These are phyloP conservation scores for Zosterops japonicus DNA, from an alignment of 2,113 vertebrate genomes.

Conservation along the genomic window DNA sequence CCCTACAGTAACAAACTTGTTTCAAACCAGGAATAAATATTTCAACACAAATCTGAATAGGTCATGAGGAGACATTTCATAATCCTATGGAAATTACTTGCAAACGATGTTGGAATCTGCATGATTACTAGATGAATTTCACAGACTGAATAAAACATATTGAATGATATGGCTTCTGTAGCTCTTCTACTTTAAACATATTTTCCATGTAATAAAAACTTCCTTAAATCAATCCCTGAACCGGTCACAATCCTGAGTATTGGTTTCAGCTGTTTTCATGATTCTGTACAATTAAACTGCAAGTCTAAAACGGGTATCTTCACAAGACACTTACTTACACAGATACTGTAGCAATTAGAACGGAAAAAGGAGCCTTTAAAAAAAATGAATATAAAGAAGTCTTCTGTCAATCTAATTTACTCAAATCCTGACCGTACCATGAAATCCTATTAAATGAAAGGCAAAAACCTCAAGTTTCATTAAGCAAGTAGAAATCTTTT, in stretches of 20 bases:
- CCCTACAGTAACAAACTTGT: constrained; percentile 34
- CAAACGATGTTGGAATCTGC: neutral
- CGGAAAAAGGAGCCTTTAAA: neutral
- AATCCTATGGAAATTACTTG: neutral
- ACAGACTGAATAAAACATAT: neutral
- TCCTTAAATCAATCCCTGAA: neutral
- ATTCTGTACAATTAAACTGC: neutral
- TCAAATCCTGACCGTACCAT: neutral
- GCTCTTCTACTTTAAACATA: neutral
- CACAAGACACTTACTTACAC: neutral
- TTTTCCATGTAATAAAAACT: neutral
- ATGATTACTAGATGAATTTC: neutral
- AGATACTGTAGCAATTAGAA: neutral
- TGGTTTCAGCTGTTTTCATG: neutral
- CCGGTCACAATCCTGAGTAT: neutral
- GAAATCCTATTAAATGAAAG: constrained; percentile 30
- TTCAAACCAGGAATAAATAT: constrained; percentile 12
- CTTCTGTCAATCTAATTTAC: constrained; percentile 17
- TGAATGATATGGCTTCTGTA: neutral
- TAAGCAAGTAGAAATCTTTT: neutral
- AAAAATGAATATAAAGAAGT: neutral
- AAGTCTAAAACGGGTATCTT: neutral
- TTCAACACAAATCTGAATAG: constrained; percentile 34
- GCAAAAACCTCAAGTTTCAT: neutral
- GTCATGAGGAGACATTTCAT: neutral